A percentile compares a stretch with the other conserved stretches of the same genome.
Conservation (phyloP, 2,888 invertebrate genomes). For the Subacronicta megacephala region DNA sequence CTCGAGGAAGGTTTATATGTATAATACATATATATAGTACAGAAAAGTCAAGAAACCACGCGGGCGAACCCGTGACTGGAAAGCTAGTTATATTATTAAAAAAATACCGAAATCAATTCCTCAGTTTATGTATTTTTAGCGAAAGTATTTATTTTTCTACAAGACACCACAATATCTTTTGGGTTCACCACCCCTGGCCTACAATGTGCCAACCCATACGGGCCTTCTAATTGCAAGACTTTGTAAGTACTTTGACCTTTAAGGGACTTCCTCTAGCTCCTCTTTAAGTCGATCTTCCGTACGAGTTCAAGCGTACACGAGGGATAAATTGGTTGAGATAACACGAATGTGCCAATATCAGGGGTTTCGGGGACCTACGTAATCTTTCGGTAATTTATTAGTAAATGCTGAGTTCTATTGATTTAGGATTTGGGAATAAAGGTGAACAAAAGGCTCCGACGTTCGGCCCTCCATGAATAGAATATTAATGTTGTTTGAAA, state of each 20-base stretch:
- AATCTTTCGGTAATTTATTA: conserved; percentile 67
- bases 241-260: conserved; percentile 18
- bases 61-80: no score
- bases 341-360: conserved; percentile 52
- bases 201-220: background rate
- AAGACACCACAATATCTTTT: conserved; percentile 1
- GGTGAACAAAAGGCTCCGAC: background rate
- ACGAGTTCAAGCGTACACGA: conserved; percentile 9
- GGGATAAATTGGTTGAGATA: conserved; percentile 42
- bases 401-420: conserved; percentile 56
- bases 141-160: no score
- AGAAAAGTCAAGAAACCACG: no score
- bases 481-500: conserved; percentile 22
- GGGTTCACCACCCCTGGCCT: background rate
- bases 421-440: conserved; percentile 43
- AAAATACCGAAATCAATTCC: no score
- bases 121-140: no score
- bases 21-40: no score
- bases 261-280: conserved; percentile 5
- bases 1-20: no score
- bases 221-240: conserved; percentile 22
- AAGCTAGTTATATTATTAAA: no score
- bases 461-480: conserved; percentile 8
- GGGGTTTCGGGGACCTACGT: conserved; percentile 52
- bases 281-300: conserved; percentile 20